phyloP scores from a whole-genome alignment of 2,888 invertebrate species.

The Drosophila neutralis region DNA sequence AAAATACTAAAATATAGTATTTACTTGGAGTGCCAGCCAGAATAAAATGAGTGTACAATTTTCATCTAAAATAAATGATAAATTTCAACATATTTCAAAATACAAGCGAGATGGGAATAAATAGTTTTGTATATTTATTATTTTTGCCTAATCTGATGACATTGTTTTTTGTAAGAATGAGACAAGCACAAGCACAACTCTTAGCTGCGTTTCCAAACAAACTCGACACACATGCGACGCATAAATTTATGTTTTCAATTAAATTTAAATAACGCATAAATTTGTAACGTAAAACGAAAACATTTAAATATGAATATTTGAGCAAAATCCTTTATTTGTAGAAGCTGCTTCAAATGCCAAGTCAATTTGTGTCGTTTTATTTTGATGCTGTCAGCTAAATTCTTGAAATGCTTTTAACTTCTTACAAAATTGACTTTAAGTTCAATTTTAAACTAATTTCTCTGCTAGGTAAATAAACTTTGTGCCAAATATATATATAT shows the following conservation, averaged over 20 bases:
- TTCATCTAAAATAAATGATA: not conserved
- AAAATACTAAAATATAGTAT: not conserved
- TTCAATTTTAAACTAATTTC: not conserved
- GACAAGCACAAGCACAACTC: not conserved
- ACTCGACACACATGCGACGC: slow-evolving; percentile 6
- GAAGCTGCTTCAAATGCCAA: not conserved
- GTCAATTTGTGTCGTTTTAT: not conserved
- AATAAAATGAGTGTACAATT: not conserved
- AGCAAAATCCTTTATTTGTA: not conserved
- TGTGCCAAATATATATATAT: slow-evolving; percentile 51
- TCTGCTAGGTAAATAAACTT: slow-evolving; percentile 35
- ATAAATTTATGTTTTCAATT: slow-evolving; percentile 30
- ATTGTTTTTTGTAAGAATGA: not conserved
- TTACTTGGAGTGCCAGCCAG: not conserved
- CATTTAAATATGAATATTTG: slow-evolving; percentile 6
- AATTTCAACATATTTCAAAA: not conserved
- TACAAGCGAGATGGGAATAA: not conserved
- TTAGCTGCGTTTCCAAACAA: slow-evolving; percentile 7
- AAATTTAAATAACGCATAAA: slow-evolving; percentile 33
- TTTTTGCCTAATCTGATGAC: no score
- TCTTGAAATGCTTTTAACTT: slow-evolving; percentile 1
- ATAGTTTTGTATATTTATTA: not conserved
- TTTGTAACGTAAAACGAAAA: slow-evolving; percentile 4
- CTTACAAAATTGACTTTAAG: not conserved
- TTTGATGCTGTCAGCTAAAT: not conserved